A percentile compares a stretch with the other conserved stretches of the same genome.
Evolutionary conservation across 1,140 invertebrate species (phyloP).

Genomic region (Calephelis virginiensis): DNA sequence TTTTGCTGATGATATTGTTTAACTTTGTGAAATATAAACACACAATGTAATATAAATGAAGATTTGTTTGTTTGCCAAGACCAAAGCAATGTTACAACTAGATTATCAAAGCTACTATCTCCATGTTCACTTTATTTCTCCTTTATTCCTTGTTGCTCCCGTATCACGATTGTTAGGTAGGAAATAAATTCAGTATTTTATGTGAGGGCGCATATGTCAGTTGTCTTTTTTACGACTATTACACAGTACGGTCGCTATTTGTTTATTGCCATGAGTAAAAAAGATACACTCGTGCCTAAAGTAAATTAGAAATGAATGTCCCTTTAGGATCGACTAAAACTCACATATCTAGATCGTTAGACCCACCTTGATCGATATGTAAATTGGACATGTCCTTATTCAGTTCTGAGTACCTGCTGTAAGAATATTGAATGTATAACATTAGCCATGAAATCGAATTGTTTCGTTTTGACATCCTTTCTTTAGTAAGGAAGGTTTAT

Average conservation of each 20-base stretch:
- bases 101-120: background rate
- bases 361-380: background rate
- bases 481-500: too few relatives aligned
- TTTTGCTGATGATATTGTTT: too few relatives aligned
- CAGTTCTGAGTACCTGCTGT: too few relatives aligned
- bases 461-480: too few relatives aligned
- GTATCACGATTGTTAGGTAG: conserved; percentile 19
- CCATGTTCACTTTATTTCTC: conserved; percentile 10
- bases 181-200: conserved; percentile 48
- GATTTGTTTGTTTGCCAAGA: background rate
- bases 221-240: conserved; percentile 42
- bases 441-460: too few relatives aligned
- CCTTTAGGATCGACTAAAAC: background rate
- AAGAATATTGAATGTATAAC: too few relatives aligned
- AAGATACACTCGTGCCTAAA: conserved; percentile 12
- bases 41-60: too few relatives aligned
- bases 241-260: conserved; percentile 24
- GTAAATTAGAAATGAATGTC: conserved; percentile 7
- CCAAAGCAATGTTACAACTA: conserved; percentile 12
- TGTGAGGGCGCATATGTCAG: conserved; percentile 36
- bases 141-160: conserved; percentile 22
- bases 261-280: conserved; percentile 36
- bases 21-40: too few relatives aligned
- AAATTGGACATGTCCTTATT: too few relatives aligned
- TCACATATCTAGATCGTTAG: background rate